A percentile compares a stretch with the other conserved stretches of the same genome.
phyloP scores from a whole-genome alignment of 2,113 vertebrate species.

The Trematomus loennbergii region DNA sequence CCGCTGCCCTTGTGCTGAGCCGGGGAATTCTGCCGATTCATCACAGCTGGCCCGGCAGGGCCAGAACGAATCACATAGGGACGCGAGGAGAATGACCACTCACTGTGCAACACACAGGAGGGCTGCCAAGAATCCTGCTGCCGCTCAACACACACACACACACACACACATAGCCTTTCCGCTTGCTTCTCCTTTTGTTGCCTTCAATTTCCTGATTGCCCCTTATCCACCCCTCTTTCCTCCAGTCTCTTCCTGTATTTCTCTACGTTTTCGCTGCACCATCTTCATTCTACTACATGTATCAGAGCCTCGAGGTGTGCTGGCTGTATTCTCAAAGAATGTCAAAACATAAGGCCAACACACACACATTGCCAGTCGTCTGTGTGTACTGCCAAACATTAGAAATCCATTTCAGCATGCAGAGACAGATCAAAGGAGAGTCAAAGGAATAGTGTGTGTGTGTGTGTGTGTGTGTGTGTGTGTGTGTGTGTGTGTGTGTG shows the following conservation, averaged over 20 bases:
- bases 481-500: no score
- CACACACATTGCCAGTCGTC: not conserved
- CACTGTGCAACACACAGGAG: constrained; percentile 65
- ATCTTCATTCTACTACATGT: not conserved
- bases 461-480: constrained; percentile 1
- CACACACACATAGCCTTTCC: constrained; percentile 36
- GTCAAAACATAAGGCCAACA: constrained; percentile 1
- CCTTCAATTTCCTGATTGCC: constrained; percentile 49
- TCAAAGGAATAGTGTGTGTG: not conserved
- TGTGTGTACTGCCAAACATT: constrained; percentile 23
- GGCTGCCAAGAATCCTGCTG: constrained; percentile 74
- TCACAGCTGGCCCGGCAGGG: constrained; percentile 77
- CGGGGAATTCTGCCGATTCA: constrained; percentile 83
- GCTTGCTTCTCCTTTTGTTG: constrained; percentile 42
- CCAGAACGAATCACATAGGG: constrained; percentile 73
- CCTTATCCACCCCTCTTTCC: constrained; percentile 17
- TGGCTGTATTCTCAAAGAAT: constrained; percentile 15
- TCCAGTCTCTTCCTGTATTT: constrained; percentile 12
- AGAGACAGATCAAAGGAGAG: constrained; percentile 9
- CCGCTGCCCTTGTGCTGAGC: constrained; percentile 71
- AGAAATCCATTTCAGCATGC: constrained; percentile 32
- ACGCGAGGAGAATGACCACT: constrained; percentile 80
- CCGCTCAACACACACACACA: constrained; percentile 18
- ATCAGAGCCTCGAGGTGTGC: constrained; percentile 8
- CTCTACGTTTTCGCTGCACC: rapidly evolving